Evolutionary conservation across 1,140 invertebrate species (phyloP), one percentile per base, ranked within the genome.

Genomic region (Uloborus diversus): DNA sequence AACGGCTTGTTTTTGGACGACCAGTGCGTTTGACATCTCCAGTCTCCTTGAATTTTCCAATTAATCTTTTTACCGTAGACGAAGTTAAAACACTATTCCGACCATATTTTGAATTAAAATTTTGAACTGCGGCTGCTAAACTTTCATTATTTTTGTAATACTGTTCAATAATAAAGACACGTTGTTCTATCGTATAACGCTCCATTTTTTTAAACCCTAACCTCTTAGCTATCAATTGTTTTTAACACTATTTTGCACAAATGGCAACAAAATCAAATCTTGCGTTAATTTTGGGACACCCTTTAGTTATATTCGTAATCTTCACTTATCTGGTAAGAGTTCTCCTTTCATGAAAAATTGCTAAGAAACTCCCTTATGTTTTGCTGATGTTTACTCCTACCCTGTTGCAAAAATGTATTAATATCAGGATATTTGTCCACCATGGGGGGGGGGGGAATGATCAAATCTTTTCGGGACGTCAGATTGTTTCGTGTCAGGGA

Each of bases 1-100:
- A 79, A 62, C 3, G 28, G 30, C 59, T 62, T 62, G 28, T 35
- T 62, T 62, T 62, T 27, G 42, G 33, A 62, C 25, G 37, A 49
- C 64, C 79, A 56, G n/a, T 37, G 65, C 75, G 79, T 75, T 80
- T 64, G 75, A 42, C 1, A 71, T 80, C 70, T 80, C 32, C 79
- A 80, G 70, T 75, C 30, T 80, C 64, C 47, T 32, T 64, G n/a
- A 73, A 80, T 59, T 62, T 80, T 71, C 59, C 4, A 59, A 51
- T 51, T 66, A 49, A 28, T 51, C 47, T 61, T n/a, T 75, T 73
- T n/a, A 59, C 70, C 23, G 68, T 73, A 51, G 65, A 68, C 35
- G 37, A 79, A 79, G 64, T 73, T 79, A 79, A 79, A 73, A 17
- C 70, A 32, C 53, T 59, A 59, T 79, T 37, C 28, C 35, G n/a